A percentile compares a stretch with the other conserved stretches of the same genome.
phyloP scores from a whole-genome alignment of 1,140 invertebrate species.

The Anoplophora glabripennis region DNA sequence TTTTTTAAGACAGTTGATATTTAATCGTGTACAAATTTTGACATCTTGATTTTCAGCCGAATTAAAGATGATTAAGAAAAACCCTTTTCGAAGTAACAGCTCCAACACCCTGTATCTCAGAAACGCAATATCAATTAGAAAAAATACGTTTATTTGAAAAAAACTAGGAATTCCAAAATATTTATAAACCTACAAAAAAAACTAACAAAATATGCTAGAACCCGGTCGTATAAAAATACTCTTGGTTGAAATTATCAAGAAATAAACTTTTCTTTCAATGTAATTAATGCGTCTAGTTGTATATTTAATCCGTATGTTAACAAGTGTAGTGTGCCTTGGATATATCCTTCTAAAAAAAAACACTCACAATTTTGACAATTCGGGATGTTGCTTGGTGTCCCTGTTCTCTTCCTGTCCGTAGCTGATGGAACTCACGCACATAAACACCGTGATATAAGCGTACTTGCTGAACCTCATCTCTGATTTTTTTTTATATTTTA shows the following conservation, averaged over 20 bases:
- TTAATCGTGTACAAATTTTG: too few species aligned
- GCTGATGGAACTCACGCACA: conserved; percentile 21
- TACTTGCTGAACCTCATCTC: conserved; percentile 20
- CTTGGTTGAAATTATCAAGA: neutral
- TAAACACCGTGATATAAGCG: conserved; percentile 21
- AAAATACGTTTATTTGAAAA: too few species aligned
- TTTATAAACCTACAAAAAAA: too few species aligned
- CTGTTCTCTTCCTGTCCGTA: conserved; percentile 25
- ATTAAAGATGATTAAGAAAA: too few species aligned
- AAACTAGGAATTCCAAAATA: too few species aligned
- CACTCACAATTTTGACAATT: conserved; percentile 39
- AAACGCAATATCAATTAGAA: too few species aligned
- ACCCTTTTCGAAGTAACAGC: too few species aligned
- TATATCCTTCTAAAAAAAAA: neutral
- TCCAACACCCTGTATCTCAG: too few species aligned
- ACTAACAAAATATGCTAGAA: too few species aligned
- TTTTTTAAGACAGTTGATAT: too few species aligned
- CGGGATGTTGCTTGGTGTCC: conserved; percentile 37
- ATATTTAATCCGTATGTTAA: neutral
- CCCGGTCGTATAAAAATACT: too few species aligned
- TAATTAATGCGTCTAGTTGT: neutral
- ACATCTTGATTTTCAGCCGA: too few species aligned
- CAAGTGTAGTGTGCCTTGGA: neutral
- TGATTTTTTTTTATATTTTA: neutral
- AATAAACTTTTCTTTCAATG: neutral